These are phyloP conservation scores for Erannis defoliaria DNA, from an alignment of 2,888 invertebrate species.

Conservation along the genomic window DNA sequence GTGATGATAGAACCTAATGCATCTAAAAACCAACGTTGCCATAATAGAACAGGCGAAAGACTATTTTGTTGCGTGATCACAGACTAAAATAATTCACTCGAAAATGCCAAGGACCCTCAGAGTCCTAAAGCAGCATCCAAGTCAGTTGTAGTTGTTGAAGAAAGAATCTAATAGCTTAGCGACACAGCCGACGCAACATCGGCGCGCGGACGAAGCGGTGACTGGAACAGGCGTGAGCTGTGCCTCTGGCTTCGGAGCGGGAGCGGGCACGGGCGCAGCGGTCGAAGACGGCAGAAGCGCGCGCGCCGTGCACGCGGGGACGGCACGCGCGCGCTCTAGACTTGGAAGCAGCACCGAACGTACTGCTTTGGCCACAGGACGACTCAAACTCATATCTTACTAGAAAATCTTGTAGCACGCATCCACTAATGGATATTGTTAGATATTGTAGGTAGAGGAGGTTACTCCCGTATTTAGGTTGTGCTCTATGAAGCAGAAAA, in stretches of 20 bases:
- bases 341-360: slow-evolving; percentile 30
- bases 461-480: neutral
- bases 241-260: slow-evolving; percentile 4
- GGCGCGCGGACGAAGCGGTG: slow-evolving; percentile 43
- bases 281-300: neutral
- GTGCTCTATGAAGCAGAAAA: neutral
- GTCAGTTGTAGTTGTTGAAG: slow-evolving; percentile 62
- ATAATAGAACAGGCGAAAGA: neutral
- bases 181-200: slow-evolving; percentile 65
- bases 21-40: neutral
- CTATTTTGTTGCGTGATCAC: neutral
- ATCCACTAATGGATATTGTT: neutral
- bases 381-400: slow-evolving; percentile 36
- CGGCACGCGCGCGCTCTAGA: slow-evolving; percentile 7
- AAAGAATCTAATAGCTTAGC: slow-evolving; percentile 74
- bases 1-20: neutral
- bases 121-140: neutral
- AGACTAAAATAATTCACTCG: neutral
- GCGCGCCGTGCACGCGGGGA: slow-evolving; percentile 5
- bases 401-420: neutral
- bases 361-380: slow-evolving; percentile 29
- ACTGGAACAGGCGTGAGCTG: slow-evolving; percentile 30
- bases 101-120: neutral
- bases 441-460: neutral
- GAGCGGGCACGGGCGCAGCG: slow-evolving; percentile 11